A percentile compares a stretch with the other conserved stretches of the same genome.
These are phyloP conservation scores for Trachelus stipa DNA, from an alignment of 2,888 invertebrate species.

Conservation along the genomic window DNA sequence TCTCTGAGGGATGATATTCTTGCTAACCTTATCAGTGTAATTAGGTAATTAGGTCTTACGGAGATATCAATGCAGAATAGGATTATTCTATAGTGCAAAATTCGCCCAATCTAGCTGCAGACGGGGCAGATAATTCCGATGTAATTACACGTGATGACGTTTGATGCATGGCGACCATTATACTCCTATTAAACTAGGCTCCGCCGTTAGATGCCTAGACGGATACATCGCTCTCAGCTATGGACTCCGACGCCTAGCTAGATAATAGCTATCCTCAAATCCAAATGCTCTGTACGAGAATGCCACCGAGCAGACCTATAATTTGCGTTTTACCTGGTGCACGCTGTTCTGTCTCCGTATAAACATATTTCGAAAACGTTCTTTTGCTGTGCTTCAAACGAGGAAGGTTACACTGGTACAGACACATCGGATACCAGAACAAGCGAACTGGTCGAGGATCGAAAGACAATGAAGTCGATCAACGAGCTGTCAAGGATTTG, in stretches of 20 bases:
- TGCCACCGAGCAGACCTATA: slow-evolving; percentile 1
- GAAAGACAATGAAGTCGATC: neutral
- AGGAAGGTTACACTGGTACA: neutral
- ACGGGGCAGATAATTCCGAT: slow-evolving; percentile 34
- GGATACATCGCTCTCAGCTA: slow-evolving; percentile 21
- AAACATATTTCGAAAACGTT: neutral
- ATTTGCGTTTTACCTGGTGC: slow-evolving; percentile 6
- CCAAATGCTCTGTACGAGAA: slow-evolving; percentile 5
- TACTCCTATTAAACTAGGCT: slow-evolving; percentile 39
- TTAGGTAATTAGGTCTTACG: neutral
- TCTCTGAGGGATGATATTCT: neutral
- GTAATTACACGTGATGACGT: slow-evolving; percentile 46
- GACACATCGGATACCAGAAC: neutral
- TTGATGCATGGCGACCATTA: slow-evolving; percentile 47
- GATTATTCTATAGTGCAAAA: neutral
- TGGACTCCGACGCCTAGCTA: neutral
- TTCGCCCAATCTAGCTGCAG: neutral
- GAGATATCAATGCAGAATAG: neutral
- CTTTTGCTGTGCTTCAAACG: neutral
- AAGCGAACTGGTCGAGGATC: neutral
- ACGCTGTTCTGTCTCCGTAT: neutral
- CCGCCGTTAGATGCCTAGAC: slow-evolving; percentile 14
- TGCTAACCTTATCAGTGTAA: neutral
- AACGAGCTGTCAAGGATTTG: neutral
- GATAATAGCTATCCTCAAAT: slow-evolving; percentile 9